These are phyloP conservation scores for Calcarius lapponicus DNA, from an alignment of 2,797 vertebrate genomes.

Conservation along the genomic window DNA sequence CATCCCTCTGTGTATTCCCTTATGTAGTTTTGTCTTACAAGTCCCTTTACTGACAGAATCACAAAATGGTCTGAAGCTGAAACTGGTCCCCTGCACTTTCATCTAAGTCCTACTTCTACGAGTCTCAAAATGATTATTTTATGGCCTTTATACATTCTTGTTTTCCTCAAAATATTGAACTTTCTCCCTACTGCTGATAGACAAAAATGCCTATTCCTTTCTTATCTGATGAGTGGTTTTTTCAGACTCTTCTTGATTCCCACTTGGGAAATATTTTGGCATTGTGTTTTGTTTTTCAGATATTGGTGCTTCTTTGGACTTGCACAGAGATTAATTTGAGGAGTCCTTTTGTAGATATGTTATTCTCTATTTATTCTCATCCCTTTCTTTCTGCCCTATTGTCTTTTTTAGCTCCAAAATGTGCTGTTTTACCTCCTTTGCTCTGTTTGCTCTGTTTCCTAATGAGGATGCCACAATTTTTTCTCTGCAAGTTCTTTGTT, in stretches of 20 bases:
- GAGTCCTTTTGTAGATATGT: background rate
- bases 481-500: background rate
- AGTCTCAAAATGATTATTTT: background rate
- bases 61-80: background rate
- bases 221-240: background rate
- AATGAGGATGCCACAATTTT: background rate
- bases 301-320: background rate
- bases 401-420: background rate
- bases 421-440: background rate
- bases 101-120: background rate
- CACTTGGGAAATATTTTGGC: background rate
- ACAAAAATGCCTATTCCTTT: background rate
- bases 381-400: background rate
- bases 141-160: background rate
- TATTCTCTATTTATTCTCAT: background rate
- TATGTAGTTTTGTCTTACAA: conserved; percentile 7
- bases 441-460: background rate
- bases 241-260: background rate
- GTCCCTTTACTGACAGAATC: background rate
- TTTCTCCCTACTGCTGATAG: background rate
- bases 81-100: background rate
- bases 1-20: background rate
- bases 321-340: background rate
- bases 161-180: background rate
- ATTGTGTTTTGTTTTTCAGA: background rate